phyloP scores from a whole-genome alignment of 2,113 vertebrate genomes.

The Anas platyrhynchos region DNA sequence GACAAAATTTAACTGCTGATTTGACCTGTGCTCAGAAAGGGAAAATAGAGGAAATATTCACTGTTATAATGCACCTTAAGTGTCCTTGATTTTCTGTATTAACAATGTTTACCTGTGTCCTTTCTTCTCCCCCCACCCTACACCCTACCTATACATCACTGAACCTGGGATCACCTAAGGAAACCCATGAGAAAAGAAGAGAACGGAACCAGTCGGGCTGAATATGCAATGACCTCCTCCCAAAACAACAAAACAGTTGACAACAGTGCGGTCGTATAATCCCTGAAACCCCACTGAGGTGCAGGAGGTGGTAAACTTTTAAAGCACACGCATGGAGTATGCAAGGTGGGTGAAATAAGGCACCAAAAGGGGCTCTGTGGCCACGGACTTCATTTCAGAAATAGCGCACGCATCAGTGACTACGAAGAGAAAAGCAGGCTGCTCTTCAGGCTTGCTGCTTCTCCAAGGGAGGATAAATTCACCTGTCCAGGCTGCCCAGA shows the following conservation, averaged over 20 bases:
- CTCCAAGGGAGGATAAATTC: constrained; percentile 67
- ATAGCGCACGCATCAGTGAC: constrained; percentile 72
- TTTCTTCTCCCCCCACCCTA: constrained; percentile 14
- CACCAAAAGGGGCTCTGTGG: constrained; percentile 33
- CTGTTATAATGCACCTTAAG: neutral
- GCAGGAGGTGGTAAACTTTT: constrained; percentile 63
- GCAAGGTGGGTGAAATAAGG: constrained; percentile 65
- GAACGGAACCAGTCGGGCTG: constrained; percentile 91
- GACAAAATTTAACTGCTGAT: neutral
- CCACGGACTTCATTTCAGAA: constrained; percentile 70
- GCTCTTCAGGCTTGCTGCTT: constrained; percentile 77
- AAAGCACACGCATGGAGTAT: constrained; percentile 47
- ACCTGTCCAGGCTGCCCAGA: constrained; percentile 50
- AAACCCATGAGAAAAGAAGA: constrained; percentile 98
- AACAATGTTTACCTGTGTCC: constrained; percentile 48
- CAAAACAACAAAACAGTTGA: constrained; percentile 89
- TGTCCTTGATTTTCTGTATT: neutral
- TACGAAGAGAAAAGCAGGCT: constrained; percentile 78
- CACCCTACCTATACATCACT: neutral
- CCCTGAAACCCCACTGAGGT: neutral
- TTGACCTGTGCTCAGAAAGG: neutral
- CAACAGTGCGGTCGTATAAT: constrained; percentile 90
- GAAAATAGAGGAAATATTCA: neutral
- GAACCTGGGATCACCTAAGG: constrained; percentile 74
- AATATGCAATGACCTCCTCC: constrained; percentile 97